A percentile compares a stretch with the other conserved stretches of the same genome.
These are phyloP conservation scores for Sterrhoptilus dennistouni DNA, from an alignment of 2,113 vertebrate genomes.

Conservation along the genomic window DNA sequence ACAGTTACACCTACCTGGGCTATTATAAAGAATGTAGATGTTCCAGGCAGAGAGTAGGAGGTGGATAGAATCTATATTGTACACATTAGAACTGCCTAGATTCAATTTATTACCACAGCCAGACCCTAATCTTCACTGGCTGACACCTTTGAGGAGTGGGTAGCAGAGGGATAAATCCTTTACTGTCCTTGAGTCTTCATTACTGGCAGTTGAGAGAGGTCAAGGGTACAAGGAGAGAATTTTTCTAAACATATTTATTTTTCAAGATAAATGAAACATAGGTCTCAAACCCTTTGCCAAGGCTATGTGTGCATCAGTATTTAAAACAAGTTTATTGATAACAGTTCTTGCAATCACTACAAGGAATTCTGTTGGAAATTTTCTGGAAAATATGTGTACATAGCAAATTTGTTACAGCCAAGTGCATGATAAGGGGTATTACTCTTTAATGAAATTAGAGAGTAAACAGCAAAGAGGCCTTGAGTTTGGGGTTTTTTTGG, in stretches of 20 bases:
- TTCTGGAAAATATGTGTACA: background rate
- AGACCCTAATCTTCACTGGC: background rate
- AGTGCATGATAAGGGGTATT: background rate
- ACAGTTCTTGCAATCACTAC: background rate
- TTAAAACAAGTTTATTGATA: background rate
- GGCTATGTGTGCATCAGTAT: background rate
- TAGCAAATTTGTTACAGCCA: background rate
- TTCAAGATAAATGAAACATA: background rate
- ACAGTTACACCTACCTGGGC: background rate
- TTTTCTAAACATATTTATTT: background rate
- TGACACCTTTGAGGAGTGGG: background rate
- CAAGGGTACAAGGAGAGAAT: background rate
- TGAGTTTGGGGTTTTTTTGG: background rate
- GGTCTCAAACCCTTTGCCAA: background rate
- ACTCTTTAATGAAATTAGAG: background rate
- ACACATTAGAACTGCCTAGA: background rate
- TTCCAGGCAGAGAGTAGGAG: background rate
- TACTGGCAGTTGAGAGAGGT: background rate
- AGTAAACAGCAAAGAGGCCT: background rate
- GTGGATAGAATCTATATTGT: background rate
- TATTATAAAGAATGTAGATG: background rate
- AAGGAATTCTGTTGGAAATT: background rate
- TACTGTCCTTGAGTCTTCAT: background rate
- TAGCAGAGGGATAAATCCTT: background rate
- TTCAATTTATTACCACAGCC: background rate